phyloP scores from a whole-genome alignment of 2,113 vertebrate genomes.

The Chitala chitala region DNA sequence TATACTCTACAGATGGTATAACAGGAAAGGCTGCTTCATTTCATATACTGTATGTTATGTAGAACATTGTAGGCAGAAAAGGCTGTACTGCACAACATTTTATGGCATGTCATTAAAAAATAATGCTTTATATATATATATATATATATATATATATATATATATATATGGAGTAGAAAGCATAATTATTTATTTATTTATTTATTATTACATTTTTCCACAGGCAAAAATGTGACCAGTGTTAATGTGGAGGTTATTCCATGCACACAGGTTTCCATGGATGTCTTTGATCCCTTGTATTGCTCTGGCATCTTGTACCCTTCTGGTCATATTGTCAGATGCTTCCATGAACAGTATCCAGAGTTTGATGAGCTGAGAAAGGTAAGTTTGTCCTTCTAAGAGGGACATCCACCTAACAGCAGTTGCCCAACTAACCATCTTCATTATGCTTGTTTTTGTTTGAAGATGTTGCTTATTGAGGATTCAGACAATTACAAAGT shows the following conservation, averaged over 20 bases:
- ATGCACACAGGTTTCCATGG: slow-evolving; percentile 58
- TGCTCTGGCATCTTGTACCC: slow-evolving; percentile 51
- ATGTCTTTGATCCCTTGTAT: slow-evolving; percentile 63
- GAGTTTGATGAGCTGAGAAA: slow-evolving; percentile 64
- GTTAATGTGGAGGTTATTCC: slow-evolving; percentile 56
- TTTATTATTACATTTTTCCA: slow-evolving; percentile 17
- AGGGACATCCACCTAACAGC: not conserved
- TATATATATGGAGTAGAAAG: too few species aligned
- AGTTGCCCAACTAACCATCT: not conserved
- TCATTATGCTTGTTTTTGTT: slow-evolving; percentile 27
- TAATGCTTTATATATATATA: too few species aligned
- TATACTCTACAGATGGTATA: too few species aligned
- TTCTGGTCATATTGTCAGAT: slow-evolving; percentile 57
- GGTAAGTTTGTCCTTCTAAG: slow-evolving; percentile 35
- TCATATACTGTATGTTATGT: too few species aligned
- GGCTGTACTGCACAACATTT: too few species aligned
- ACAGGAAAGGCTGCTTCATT: too few species aligned
- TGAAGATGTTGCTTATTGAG: slow-evolving; percentile 77
- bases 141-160: too few species aligned
- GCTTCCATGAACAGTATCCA: slow-evolving; percentile 53
- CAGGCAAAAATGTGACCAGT: slow-evolving; percentile 49
- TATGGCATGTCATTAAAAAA: too few species aligned
- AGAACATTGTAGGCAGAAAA: too few species aligned
- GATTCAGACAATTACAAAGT: slow-evolving; percentile 75
- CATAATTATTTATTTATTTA: too few species aligned